Base-by-base conservation (phyloP, 2,797 vertebrate species). In the Smutsia temminckii region DNA sequence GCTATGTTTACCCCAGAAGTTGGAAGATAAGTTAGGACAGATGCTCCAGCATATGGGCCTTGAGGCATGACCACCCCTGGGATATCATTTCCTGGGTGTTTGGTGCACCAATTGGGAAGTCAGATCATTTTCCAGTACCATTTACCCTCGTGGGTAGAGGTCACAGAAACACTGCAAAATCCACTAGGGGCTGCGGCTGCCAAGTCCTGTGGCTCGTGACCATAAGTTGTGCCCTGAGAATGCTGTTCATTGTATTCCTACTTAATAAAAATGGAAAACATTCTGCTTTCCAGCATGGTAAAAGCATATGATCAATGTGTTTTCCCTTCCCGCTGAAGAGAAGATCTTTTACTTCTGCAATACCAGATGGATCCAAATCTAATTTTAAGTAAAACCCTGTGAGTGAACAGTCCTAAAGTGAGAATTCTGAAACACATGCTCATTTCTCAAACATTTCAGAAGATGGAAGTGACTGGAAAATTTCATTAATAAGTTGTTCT, bases 311-410 rank as follows among this genome's bases (percentile, higher is more conserved):
- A 96, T 92, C 80, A 32, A 88, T 80, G 94, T 88, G 86, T 72
- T 71, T 92, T 61, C 42, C 63, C 85, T 78, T 53, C 53, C 59
- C 4, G 14, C 51, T 13, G 42, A 78, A 81, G 77, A 78, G 29
- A 85, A 34, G 32, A 66, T 94, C 89, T 83, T 95, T 95, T 46
- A 87, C 63, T 46, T 88, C 91, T 92, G 49, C 0, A 27, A 8
- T 32, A 51, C 94, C 96, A 97, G 85, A 92, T 63, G 59, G 95
- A 51, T 68, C 53, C 68, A 46, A 66, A 61, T 88, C 84, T 93
- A 85, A 93, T 83, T 92, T 84, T 74, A 68, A 69, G 92, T 69
- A 37, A 94, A 93, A 69, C 66, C n/a, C 90, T 85, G 57, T 85
- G 86, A 89, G 32, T 20, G 78, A 92, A 84, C 37, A 85, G 40